Evolutionary conservation across 2,888 invertebrate genomes (phyloP).

Genomic region (Pegoplata infirma): DNA sequence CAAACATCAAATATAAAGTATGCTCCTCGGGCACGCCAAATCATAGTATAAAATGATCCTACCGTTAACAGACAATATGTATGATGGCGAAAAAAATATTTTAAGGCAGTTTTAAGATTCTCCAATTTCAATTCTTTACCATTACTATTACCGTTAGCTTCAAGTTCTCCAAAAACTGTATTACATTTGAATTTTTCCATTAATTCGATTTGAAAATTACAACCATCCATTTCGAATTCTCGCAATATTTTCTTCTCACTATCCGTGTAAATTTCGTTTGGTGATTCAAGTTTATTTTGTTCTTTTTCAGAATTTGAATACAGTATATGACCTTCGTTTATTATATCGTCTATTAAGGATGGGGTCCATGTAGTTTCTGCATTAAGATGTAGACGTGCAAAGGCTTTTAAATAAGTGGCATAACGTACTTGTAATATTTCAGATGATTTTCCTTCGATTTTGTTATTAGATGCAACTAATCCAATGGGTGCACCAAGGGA

Average conservation of each 20-base stretch:
- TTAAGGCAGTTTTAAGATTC: slow-evolving; percentile 50
- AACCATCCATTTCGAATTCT: slow-evolving; percentile 70
- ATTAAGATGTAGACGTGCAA: slow-evolving; percentile 72
- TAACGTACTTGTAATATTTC: slow-evolving; percentile 67
- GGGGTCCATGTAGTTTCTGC: slow-evolving; percentile 71
- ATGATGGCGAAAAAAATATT: slow-evolving; percentile 68
- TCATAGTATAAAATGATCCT: slow-evolving; percentile 69
- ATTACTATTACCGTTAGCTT: slow-evolving; percentile 52
- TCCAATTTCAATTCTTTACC: slow-evolving; percentile 47
- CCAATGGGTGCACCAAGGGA: slow-evolving; percentile 70
- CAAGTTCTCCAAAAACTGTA: neutral
- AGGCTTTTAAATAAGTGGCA: slow-evolving; percentile 71
- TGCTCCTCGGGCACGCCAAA: slow-evolving; percentile 71
- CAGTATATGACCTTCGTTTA: slow-evolving; percentile 71
- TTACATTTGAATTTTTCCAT: slow-evolving; percentile 62
- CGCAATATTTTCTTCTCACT: slow-evolving; percentile 69
- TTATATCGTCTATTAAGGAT: slow-evolving; percentile 69
- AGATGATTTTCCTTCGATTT: slow-evolving; percentile 45
- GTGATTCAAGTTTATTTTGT: slow-evolving; percentile 37
- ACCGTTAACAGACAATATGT: slow-evolving; percentile 69
- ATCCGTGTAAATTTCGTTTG: slow-evolving; percentile 67
- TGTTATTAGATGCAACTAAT: slow-evolving; percentile 64
- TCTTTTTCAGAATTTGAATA: slow-evolving; percentile 64
- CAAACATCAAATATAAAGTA: slow-evolving; percentile 74
- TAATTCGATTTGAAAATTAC: slow-evolving; percentile 71